Conservation (phyloP, 2,113 vertebrate species). For the Mirza zaza region DNA sequence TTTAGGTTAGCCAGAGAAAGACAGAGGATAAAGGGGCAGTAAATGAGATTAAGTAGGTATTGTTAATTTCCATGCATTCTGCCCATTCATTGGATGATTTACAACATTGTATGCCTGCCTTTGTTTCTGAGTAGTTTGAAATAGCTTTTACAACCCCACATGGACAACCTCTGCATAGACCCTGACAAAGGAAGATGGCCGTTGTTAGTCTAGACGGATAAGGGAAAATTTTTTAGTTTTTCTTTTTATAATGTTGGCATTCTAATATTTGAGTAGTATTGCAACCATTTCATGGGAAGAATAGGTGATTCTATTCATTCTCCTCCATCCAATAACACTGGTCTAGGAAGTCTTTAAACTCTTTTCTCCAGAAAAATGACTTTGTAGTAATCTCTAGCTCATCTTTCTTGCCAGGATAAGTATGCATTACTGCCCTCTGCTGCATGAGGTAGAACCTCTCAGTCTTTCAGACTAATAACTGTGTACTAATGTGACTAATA, state of each 20-base stretch:
- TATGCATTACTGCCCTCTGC: conserved; percentile 11
- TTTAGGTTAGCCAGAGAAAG: background rate
- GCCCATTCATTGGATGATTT: background rate
- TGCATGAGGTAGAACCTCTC: background rate
- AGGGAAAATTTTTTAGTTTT: background rate
- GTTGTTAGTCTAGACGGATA: background rate
- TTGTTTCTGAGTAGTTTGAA: background rate
- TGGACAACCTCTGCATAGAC: background rate
- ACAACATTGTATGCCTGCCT: background rate
- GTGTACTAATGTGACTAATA: no score
- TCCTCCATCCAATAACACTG: background rate
- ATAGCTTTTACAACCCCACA: background rate
- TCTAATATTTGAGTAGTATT: background rate
- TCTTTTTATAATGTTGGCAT: background rate
- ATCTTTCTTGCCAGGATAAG: background rate
- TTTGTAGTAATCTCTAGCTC: background rate
- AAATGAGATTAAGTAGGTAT: background rate
- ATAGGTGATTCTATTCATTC: background rate
- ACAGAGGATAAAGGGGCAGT: background rate
- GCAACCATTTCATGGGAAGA: background rate
- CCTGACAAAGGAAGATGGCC: background rate
- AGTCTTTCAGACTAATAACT: background rate
- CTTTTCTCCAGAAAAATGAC: background rate
- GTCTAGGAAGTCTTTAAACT: background rate
- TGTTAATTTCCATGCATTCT: background rate